Evolutionary conservation across 2,888 invertebrate genomes (phyloP), one percentile per base, ranked within the genome.

Genomic region (Ceramica pisi): DNA sequence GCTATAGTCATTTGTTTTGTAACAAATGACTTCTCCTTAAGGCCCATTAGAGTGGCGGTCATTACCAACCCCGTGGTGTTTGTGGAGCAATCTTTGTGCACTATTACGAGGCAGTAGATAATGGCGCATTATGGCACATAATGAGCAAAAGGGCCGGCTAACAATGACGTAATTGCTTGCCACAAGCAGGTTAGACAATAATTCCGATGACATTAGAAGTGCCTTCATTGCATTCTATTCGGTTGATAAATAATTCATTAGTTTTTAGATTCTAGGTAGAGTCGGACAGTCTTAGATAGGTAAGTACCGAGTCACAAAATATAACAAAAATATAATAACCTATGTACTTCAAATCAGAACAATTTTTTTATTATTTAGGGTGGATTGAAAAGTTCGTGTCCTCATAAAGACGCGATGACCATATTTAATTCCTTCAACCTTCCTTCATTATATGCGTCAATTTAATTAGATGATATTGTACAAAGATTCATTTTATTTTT

Each of bases 1-100:
- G 6, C n/a, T n/a, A n/a, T n/a, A n/a, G n/a, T n/a, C n/a, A n/a
- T n/a, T n/a, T n/a, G n/a, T n/a, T n/a, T n/a, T n/a, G n/a, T n/a
- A 57, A 14, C 14, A 1, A 38, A 21, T 38, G 38, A 8, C 67
- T 68, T 67, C 70, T 65, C 80, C 82, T 84, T 84, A 84, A 78
- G 14, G 21, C 1, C 7, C 23, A 61, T 61, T 77, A 50, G 35
- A 63, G 53, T 10, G 38, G 4, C 3, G 31, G 68, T 62, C 69
- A 75, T 82, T 82, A 44, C 26, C 57, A 48, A 46, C 9, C 23
- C 51, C 9, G n/a, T 41, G 23, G 46, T 85, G 60, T 85, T 83
- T 83, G 85, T 69, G 61, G 56, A 85, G 76, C 83, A 78, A 83
- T 83, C 76, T 67, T 44, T 9, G 56, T 35, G 70, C 71, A 62